These are phyloP conservation scores for Camelus bactrianus DNA, from an alignment of 2,113 vertebrate genomes.

Conservation along the genomic window DNA sequence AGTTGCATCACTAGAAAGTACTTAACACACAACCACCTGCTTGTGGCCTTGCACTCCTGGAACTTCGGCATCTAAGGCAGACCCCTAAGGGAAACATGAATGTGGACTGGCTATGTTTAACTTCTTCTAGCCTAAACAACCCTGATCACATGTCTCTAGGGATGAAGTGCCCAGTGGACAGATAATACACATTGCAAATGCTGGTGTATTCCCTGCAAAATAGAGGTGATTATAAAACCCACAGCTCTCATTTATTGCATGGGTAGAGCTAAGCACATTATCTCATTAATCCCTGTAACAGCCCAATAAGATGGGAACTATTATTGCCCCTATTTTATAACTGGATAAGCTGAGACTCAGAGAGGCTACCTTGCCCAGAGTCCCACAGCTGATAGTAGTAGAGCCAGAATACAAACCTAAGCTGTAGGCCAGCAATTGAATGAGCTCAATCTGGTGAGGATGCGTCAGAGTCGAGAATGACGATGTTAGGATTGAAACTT, in stretches of 20 bases:
- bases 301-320: background rate
- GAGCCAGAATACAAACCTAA: background rate
- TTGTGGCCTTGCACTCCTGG: background rate
- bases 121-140: background rate
- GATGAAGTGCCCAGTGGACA: background rate
- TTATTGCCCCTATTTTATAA: background rate
- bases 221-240: background rate
- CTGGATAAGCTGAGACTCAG: background rate
- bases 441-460: background rate
- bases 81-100: background rate
- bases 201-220: background rate
- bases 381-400: background rate
- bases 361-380: background rate
- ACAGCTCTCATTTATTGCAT: background rate
- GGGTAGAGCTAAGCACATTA: background rate
- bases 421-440: background rate
- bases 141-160: background rate
- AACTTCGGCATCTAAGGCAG: background rate
- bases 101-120: background rate
- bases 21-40: background rate
- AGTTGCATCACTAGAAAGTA: background rate
- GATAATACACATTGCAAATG: background rate
- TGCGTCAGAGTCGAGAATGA: slow-evolving; percentile 1
- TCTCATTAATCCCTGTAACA: slow-evolving; percentile 15
- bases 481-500: background rate